phyloP scores from a whole-genome alignment of 2,888 invertebrate genomes.

The Dendrolimus pini region DNA sequence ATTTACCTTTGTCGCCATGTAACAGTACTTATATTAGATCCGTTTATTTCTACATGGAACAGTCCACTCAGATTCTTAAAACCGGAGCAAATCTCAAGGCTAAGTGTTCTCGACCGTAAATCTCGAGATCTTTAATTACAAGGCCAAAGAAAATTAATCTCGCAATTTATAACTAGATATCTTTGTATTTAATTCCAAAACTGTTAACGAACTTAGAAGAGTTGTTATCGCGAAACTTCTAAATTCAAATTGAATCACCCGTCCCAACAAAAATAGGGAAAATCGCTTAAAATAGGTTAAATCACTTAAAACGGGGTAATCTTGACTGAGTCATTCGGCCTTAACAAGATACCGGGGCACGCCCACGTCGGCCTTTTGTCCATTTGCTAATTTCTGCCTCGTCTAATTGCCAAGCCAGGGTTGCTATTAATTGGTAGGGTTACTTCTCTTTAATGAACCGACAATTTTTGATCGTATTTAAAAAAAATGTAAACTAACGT shows the following conservation, averaged over 20 bases:
- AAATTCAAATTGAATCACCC: not conserved
- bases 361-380: constrained; percentile 8
- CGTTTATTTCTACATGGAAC: no score
- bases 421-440: not conserved
- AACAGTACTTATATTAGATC: no score
- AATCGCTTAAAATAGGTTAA: constrained; percentile 5
- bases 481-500: no score
- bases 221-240: not conserved
- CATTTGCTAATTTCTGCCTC: constrained; percentile 14
- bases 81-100: no score
- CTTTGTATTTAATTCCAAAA: not conserved
- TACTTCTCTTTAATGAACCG: no score
- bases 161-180: not conserved
- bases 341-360: constrained; percentile 4
- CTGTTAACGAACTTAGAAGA: not conserved
- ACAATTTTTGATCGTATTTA: no score
- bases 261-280: not conserved
- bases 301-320: constrained; percentile 1
- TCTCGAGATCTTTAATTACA: not conserved
- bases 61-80: no score
- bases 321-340: constrained; percentile 7
- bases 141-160: not conserved
- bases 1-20: no score
- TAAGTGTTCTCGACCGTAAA: not conserved
- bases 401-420: constrained; percentile 11